These are phyloP conservation scores for Cyphomyrmex costatus DNA, from an alignment of 1,140 invertebrate genomes.

Conservation along the genomic window DNA sequence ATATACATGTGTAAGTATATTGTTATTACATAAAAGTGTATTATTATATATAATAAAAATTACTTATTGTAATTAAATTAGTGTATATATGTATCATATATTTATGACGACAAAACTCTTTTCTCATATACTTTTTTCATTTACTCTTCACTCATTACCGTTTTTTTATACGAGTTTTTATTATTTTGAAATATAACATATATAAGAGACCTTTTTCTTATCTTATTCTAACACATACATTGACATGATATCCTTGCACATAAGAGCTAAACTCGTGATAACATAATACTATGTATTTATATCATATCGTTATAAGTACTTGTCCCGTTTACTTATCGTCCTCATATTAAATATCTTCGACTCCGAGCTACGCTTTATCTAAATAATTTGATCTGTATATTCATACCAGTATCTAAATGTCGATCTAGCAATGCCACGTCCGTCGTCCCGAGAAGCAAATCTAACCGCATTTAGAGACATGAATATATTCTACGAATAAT, in stretches of 20 bases:
- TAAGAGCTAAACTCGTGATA: slow-evolving; percentile 2
- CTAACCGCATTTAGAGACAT: slow-evolving; percentile 1
- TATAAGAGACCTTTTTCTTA: neutral
- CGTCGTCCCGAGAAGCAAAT: neutral
- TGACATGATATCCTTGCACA: neutral
- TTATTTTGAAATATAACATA: neutral
- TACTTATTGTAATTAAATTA: too few species aligned
- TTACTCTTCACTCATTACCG: neutral
- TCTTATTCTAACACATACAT: neutral
- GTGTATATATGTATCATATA: neutral
- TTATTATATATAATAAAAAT: too few species aligned
- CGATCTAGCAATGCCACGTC: slow-evolving; percentile 22
- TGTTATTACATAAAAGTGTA: too few species aligned
- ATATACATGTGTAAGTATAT: neutral
- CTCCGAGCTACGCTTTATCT: slow-evolving; percentile 28
- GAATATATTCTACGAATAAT: slow-evolving; percentile 42
- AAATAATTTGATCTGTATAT: slow-evolving; percentile 42
- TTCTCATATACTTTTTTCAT: neutral
- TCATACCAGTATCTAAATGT: slow-evolving; percentile 8
- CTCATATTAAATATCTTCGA: slow-evolving; percentile 30
- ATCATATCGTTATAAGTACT: neutral
- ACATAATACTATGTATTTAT: neutral
- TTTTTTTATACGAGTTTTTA: neutral
- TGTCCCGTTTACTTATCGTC: slow-evolving; percentile 9
- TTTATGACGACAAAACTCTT: neutral